Conservation (phyloP, 2,113 vertebrate species). For the Carassius gibelio region DNA sequence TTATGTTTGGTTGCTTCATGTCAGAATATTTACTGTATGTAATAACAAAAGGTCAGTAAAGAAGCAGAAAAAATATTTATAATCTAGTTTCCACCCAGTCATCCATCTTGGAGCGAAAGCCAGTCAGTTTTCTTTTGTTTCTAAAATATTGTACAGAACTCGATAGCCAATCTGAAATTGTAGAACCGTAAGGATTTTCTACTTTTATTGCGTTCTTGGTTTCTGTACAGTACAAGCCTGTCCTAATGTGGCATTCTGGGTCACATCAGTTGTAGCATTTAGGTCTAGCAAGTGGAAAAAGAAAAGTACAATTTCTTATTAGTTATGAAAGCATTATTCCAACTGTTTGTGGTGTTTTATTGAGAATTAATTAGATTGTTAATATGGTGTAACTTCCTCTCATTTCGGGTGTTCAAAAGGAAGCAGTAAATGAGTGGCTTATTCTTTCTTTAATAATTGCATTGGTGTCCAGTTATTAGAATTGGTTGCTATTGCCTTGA, state of each 20-base stretch:
- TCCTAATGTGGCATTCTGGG: conserved; percentile 1
- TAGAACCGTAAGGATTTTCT: conserved; percentile 10
- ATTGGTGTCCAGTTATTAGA: background rate
- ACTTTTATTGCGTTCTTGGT: conserved; percentile 5
- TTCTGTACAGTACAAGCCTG: conserved; percentile 26
- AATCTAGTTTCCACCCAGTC: background rate
- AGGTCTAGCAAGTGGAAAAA: conserved; percentile 18
- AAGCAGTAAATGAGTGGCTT: conserved; percentile 7
- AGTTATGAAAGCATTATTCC: conserved; percentile 14
- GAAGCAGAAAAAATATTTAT: background rate
- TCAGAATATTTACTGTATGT: background rate
- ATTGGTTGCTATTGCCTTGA: conserved; percentile 31
- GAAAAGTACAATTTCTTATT: background rate
- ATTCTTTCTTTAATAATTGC: conserved; percentile 31
- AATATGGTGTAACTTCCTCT: background rate
- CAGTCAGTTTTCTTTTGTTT: background rate
- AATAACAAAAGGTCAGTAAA: background rate
- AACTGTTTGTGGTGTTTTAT: background rate
- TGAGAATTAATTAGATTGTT: background rate
- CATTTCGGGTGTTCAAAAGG: background rate
- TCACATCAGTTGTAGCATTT: conserved; percentile 23
- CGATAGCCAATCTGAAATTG: conserved; percentile 19
- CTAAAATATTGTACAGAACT: conserved; percentile 33
- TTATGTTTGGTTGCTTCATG: background rate
- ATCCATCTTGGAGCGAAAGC: background rate